Percentiles rank a stretch among this genome's conserved stretches.
phyloP scores from a whole-genome alignment of 2,113 vertebrate species.

The Myrmecobius fasciatus region DNA sequence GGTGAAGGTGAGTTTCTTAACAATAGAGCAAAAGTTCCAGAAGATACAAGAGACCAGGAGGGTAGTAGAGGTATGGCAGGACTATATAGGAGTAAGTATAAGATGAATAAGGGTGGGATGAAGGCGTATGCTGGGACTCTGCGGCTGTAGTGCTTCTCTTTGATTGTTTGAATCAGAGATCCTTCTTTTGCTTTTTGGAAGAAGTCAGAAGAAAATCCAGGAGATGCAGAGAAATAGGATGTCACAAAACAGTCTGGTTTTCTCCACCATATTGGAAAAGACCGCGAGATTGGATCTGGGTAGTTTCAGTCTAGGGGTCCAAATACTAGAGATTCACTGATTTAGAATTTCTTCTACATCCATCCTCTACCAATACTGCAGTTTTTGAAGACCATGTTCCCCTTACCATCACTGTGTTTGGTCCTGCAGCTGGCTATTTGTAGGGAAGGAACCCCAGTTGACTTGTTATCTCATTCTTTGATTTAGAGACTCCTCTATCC shows the following conservation, averaged over 20 bases:
- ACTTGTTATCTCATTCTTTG: neutral
- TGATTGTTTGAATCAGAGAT: neutral
- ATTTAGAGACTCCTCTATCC: neutral
- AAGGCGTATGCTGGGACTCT: neutral
- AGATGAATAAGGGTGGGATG: too few species aligned
- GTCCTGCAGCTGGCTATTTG: neutral
- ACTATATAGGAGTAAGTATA: too few species aligned
- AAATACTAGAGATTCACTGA: neutral
- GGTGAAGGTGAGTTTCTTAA: too few species aligned
- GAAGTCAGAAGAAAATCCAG: neutral
- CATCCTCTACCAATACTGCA: neutral
- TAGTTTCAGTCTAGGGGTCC: neutral
- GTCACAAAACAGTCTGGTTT: neutral
- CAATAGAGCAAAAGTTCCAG: too few species aligned
- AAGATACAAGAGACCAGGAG: too few species aligned
- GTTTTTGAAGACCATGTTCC: neutral
- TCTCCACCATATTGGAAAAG: neutral
- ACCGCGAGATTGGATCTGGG: neutral
- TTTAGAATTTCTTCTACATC: neutral
- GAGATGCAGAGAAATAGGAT: neutral
- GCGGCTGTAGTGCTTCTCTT: neutral
- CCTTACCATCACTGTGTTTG: neutral
- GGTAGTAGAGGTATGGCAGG: too few species aligned
- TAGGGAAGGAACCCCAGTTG: neutral
- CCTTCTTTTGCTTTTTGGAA: neutral